Conservation (phyloP, 1,140 invertebrate genomes). For the Bombus superbus region DNA sequence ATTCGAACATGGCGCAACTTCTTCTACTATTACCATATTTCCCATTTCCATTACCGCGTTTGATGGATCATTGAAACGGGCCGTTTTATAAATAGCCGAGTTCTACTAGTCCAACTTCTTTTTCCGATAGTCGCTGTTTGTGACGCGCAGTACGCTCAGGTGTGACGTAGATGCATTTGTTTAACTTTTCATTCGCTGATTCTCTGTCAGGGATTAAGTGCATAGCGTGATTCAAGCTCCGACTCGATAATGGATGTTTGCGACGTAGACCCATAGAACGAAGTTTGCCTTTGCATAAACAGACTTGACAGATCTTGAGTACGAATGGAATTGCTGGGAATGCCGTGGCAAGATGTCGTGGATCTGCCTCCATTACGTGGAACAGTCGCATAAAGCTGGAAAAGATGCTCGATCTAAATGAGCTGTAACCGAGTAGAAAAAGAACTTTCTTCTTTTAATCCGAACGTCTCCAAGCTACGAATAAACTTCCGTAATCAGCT, state of each 20-base stretch:
- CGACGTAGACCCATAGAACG: not conserved
- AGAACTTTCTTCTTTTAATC: not conserved
- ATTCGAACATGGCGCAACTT: not conserved
- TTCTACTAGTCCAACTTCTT: not conserved
- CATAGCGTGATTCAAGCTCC: slow-evolving; percentile 7
- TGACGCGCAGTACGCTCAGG: not conserved
- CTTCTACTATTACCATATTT: not conserved
- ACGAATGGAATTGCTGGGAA: not conserved
- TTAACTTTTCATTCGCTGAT: slow-evolving; percentile 6
- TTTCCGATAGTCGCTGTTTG: not conserved
- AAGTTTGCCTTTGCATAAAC: slow-evolving; percentile 15
- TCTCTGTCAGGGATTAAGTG: slow-evolving; percentile 8
- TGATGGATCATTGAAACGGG: not conserved
- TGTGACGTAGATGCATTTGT: slow-evolving; percentile 12
- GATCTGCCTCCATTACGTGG: not conserved
- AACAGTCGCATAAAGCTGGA: not conserved
- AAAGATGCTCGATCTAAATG: not conserved
- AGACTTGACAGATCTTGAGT: not conserved
- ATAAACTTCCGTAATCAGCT: not conserved
- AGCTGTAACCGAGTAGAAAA: not conserved
- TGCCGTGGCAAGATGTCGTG: not conserved
- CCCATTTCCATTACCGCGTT: not conserved
- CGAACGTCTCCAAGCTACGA: not conserved
- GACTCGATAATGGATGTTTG: slow-evolving; percentile 22
- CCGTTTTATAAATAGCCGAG: not conserved